Evolutionary conservation across 2,888 invertebrate species (phyloP).

Genomic region (Carcina quercana): DNA sequence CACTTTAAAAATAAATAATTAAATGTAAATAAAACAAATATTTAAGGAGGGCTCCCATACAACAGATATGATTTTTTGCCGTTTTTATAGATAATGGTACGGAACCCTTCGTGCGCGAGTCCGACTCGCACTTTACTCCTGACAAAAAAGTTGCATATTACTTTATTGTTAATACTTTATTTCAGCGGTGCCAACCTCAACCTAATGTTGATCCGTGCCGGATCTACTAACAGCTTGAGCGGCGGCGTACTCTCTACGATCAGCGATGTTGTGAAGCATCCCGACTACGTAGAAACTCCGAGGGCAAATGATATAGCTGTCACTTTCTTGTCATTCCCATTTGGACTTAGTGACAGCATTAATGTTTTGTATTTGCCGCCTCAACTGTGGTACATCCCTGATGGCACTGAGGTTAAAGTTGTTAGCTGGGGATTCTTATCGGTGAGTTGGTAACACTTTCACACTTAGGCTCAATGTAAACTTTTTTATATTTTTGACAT

Average conservation of each 20-base stretch:
- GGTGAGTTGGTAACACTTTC: too few species aligned
- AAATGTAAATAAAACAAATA: too few species aligned
- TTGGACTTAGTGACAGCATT: conserved; percentile 26
- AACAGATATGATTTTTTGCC: too few species aligned
- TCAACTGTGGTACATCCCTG: conserved; percentile 25
- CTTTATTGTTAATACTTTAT: too few species aligned
- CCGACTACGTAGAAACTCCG: conserved; percentile 28
- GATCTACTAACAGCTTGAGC: conserved; percentile 36
- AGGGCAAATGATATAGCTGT: conserved; percentile 36
- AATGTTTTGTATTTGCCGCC: conserved; percentile 36
- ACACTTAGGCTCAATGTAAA: too few species aligned
- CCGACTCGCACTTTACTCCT: too few species aligned
- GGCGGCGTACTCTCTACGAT: conserved; percentile 31
- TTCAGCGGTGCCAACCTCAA: conserved; percentile 28
- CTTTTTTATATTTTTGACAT: too few species aligned
- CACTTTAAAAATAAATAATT: too few species aligned
- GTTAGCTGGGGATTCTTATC: conserved; percentile 50
- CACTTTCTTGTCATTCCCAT: conserved; percentile 16
- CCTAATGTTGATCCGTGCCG: conserved; percentile 37
- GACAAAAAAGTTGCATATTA: too few species aligned
- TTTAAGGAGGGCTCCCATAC: too few species aligned
- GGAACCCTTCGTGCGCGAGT: too few species aligned
- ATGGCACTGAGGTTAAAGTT: conserved; percentile 26
- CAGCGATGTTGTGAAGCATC: conserved; percentile 26
- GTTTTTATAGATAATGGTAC: too few species aligned